Conservation (phyloP, 2,113 vertebrate species). For the Myotis yumanensis region DNA sequence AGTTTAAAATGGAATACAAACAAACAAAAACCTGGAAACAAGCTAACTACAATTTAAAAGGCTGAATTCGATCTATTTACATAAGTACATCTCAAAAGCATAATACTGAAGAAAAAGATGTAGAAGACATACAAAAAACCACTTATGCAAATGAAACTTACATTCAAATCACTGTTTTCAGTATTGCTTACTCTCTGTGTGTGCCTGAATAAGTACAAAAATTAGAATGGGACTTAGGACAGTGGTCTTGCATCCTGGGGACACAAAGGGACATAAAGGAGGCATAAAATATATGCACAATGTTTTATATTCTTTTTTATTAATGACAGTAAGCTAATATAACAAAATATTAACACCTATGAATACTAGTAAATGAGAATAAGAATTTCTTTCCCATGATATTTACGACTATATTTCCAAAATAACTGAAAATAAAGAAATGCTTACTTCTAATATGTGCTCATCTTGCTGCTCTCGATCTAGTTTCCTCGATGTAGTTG, state of each 20-base stretch:
- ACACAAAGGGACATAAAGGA: not conserved
- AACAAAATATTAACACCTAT: not conserved
- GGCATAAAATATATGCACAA: not conserved
- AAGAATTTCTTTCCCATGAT: not conserved
- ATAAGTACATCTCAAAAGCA: not conserved
- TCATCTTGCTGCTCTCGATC: constrained; percentile 97
- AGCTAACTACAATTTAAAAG: not conserved
- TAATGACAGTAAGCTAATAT: not conserved
- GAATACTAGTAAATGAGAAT: not conserved
- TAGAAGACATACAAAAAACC: not conserved
- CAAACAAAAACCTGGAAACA: not conserved
- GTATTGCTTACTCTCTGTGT: not conserved
- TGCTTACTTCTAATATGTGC: constrained; percentile 95
- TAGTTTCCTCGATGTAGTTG: constrained; percentile 95
- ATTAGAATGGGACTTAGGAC: fast-evolving
- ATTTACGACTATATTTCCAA: not conserved
- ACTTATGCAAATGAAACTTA: not conserved
- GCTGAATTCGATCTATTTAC: not conserved
- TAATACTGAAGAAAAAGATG: not conserved
- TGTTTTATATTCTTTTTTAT: not conserved
- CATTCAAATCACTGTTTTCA: not conserved
- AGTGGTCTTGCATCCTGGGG: not conserved
- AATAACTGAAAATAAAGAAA: constrained; percentile 26
- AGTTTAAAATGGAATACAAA: not conserved
- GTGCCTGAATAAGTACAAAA: not conserved